phyloP scores from a whole-genome alignment of 1,140 invertebrate species.

The Rhagoletis pomonella region DNA sequence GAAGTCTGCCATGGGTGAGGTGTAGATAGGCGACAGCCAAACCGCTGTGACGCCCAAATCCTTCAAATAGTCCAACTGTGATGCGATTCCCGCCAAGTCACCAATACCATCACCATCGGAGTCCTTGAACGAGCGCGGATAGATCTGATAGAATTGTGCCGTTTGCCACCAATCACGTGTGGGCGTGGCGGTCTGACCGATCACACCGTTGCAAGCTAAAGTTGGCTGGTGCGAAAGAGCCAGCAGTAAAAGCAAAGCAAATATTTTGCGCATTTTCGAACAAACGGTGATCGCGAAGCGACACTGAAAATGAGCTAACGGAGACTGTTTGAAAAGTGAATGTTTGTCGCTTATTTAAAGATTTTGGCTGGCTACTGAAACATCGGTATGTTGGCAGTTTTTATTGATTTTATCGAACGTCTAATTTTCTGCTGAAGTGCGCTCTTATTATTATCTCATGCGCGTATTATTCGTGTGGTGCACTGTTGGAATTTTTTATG shows the following conservation, averaged over 20 bases:
- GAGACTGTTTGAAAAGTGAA: not conserved
- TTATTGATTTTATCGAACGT: not conserved
- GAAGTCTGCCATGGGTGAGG: conserved; percentile 81
- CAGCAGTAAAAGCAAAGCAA: not conserved
- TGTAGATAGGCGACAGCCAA: conserved; percentile 84
- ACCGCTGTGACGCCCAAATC: conserved; percentile 77
- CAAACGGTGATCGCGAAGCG: not conserved
- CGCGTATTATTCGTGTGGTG: not conserved
- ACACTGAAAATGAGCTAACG: not conserved
- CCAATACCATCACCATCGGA: conserved; percentile 81
- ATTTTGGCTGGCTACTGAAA: not conserved
- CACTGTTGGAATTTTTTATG: not conserved
- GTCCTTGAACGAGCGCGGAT: conserved; percentile 83
- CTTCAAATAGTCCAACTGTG: conserved; percentile 76
- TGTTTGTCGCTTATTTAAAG: not conserved
- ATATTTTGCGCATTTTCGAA: conserved; percentile 29
- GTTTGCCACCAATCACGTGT: conserved; percentile 80
- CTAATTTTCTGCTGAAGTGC: not conserved
- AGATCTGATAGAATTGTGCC: conserved; percentile 82
- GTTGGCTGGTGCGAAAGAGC: not conserved
- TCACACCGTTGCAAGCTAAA: not conserved
- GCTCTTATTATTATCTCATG: not conserved
- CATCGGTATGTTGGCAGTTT: not conserved
- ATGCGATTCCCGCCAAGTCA: conserved; percentile 77
- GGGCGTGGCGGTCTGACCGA: not conserved